Base-by-base conservation (phyloP, 2,113 vertebrate species). In the Thunnus thynnus region DNA sequence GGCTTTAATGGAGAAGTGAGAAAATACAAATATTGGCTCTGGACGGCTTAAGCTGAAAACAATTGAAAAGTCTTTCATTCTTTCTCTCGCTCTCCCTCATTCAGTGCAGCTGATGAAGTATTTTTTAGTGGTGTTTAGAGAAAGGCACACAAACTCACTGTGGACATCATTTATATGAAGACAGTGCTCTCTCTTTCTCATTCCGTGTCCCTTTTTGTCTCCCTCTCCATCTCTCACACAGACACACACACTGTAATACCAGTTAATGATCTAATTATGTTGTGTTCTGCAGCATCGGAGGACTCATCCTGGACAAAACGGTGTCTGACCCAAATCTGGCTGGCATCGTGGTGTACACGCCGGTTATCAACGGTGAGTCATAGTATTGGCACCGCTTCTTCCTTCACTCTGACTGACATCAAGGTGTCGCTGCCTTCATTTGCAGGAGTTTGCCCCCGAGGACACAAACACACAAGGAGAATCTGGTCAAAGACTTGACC, bases 241-340 rank as follows among this genome's bases (percentile, higher is more conserved):
- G 41, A 54, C 71, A 46, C 36, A 30, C 17, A 54, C 48, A 30
- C 69, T 64, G 13, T 44, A 52, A 63, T 58, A 22, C n/a, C 47
- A 55, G 13, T 25, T 80, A 60, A 80, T 83, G n/a, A 57, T 83
- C 9, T 69, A 27, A 58, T 80, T 48, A 14, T 81, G 16, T 83
- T 86, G 64, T 85, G 48, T 27, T 68, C 85, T 93, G 85, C 96
- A 99, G 98, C 92, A 98, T 99, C 76, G 98, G 98, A 84, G 98
- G 98, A 71, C 97, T 99, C 93, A 99, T 99, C 94, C 94, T 99
- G 95, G 98, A 98, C 94, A 99, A 98, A 92, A 99, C 98, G 3
- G 97, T 99, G 91, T 98, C 98, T 4, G 96, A 99, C 88, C 97
- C 98, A 30, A 98, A 99, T 85, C 91, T 99, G 89, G 98, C 95